phyloP scores from a whole-genome alignment of 2,113 vertebrate species.

The Lichenostomus cassidix region DNA sequence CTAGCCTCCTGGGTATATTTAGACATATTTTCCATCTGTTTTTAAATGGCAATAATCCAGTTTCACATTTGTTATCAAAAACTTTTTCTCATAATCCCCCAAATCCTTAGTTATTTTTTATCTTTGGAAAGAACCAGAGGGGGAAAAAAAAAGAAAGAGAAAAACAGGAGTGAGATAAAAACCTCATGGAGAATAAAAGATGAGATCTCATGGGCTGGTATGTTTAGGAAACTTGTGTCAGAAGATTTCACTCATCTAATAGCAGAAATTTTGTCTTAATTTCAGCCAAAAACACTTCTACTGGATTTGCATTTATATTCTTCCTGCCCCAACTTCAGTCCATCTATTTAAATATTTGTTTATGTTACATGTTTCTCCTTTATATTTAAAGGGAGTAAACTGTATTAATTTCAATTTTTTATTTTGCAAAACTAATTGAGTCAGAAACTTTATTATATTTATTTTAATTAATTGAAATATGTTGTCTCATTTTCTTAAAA shows the following conservation, averaged over 20 bases:
- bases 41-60: background rate
- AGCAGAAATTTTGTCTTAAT: background rate
- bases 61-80: background rate
- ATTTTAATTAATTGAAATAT: background rate
- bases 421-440: background rate
- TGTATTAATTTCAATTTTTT: background rate
- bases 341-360: background rate
- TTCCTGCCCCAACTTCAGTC: background rate
- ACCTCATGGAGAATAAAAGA: background rate
- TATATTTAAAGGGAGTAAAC: background rate
- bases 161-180: background rate
- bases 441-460: background rate
- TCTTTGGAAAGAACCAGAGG: background rate
- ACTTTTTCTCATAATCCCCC: background rate
- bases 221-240: background rate
- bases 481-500: background rate
- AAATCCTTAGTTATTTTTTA: background rate
- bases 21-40: background rate
- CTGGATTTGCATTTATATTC: background rate
- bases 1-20: background rate
- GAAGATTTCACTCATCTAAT: background rate
- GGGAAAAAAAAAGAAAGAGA: fast-evolving
- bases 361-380: background rate
- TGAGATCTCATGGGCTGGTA: background rate
- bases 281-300: background rate